These are phyloP conservation scores for Sesia bembeciformis DNA, from an alignment of 2,888 invertebrate species.

Conservation along the genomic window DNA sequence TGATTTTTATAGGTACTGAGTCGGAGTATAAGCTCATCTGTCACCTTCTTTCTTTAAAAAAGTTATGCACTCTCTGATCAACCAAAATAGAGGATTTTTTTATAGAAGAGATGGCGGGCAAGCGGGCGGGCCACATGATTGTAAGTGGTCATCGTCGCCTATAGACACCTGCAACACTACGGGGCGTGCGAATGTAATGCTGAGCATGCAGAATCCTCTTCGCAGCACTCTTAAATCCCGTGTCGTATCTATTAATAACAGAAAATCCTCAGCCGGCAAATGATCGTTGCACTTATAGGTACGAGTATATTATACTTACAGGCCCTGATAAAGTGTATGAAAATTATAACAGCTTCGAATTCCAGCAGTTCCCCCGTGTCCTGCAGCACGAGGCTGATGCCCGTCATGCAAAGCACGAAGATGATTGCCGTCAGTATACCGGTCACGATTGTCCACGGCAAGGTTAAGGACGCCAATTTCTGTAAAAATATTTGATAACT, in stretches of 20 bases:
- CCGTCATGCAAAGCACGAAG: conserved; percentile 55
- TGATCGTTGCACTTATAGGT: background rate
- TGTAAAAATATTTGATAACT: conserved; percentile 15
- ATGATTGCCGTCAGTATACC: conserved; percentile 56
- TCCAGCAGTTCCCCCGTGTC: conserved; percentile 46
- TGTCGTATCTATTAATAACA: background rate
- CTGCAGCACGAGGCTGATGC: conserved; percentile 57
- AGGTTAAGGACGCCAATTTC: conserved; percentile 52
- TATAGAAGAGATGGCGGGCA: background rate
- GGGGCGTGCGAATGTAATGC: too few relatives aligned
- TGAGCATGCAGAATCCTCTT: too few relatives aligned
- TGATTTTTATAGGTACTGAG: too few relatives aligned
- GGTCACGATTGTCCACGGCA: conserved; percentile 65
- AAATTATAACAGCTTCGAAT: conserved; percentile 40
- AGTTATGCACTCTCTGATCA: too few relatives aligned
- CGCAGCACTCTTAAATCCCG: background rate
- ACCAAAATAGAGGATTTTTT: background rate
- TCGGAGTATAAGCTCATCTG: too few relatives aligned
- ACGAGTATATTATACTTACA: conserved; percentile 49
- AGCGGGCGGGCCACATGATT: too few relatives aligned
- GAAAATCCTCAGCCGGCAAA: background rate
- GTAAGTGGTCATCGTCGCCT: too few relatives aligned
- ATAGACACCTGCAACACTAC: too few relatives aligned
- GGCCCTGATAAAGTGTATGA: conserved; percentile 41
- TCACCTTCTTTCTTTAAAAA: too few relatives aligned